phyloP scores from a whole-genome alignment of 1,140 invertebrate species.

The Oreohelix idahoensis region DNA sequence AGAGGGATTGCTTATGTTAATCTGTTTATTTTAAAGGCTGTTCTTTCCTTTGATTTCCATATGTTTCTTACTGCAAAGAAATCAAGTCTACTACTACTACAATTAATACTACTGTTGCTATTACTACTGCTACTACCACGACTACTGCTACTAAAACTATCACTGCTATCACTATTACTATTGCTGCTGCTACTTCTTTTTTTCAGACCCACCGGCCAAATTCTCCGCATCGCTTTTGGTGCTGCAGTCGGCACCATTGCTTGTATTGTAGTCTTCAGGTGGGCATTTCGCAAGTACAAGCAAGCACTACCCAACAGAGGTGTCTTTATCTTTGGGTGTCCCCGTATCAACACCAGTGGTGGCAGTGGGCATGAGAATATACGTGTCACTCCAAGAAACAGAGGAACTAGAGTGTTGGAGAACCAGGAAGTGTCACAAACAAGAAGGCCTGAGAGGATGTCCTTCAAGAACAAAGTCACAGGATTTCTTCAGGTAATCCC shows the following conservation, averaged over 20 bases:
- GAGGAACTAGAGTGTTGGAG: not conserved
- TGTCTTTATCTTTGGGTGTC: not conserved
- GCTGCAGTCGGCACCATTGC: not conserved
- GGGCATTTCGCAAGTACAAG: not conserved
- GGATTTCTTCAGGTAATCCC: not conserved
- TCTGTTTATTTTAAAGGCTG: too few species aligned
- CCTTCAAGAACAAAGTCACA: conserved; percentile 73
- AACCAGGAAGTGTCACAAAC: not conserved
- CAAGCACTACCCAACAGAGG: not conserved
- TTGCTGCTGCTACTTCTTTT: too few species aligned
- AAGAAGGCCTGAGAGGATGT: not conserved
- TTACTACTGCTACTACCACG: not conserved
- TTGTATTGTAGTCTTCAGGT: not conserved
- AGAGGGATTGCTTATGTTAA: too few species aligned
- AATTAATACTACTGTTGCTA: not conserved
- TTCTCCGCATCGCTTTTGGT: conserved; percentile 9
- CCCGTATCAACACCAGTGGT: not conserved
- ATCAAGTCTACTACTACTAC: not conserved
- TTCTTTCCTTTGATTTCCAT: too few species aligned
- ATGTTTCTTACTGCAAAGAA: too few species aligned
- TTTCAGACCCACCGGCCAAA: conserved; percentile 6
- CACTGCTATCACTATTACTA: not conserved
- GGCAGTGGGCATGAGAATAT: not conserved
- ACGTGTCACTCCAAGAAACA: not conserved
- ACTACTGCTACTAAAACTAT: not conserved